A percentile compares a stretch with the other conserved stretches of the same genome.
These are phyloP conservation scores for Scrobipalpa costella DNA, from an alignment of 2,888 invertebrate species.

Conservation along the genomic window DNA sequence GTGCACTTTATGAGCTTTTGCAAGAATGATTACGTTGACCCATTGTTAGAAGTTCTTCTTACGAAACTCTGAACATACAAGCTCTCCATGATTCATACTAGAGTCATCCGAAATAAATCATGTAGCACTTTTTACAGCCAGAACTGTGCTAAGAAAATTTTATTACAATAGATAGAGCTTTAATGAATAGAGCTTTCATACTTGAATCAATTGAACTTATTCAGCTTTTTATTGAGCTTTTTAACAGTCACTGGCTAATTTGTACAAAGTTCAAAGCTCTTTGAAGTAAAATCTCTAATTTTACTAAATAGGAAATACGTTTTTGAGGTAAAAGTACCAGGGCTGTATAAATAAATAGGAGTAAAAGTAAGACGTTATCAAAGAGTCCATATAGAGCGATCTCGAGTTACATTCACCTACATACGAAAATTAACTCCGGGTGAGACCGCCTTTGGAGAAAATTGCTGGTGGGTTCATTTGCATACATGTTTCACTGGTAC, in stretches of 20 bases:
- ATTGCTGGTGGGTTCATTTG: conserved; percentile 23
- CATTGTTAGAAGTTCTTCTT: background rate
- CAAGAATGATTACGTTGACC: background rate
- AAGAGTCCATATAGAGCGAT: conserved; percentile 28
- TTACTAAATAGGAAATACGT: conserved; percentile 6
- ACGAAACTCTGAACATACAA: background rate
- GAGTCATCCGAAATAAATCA: background rate
- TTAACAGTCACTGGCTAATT: conserved; percentile 12
- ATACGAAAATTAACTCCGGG: conserved; percentile 43
- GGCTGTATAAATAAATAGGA: conserved; percentile 43
- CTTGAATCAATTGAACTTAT: background rate
- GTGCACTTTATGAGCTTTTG: background rate
- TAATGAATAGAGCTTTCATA: conserved; percentile 12
- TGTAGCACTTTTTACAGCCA: conserved; percentile 11
- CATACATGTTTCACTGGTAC: conserved; percentile 21
- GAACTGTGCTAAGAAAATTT: background rate
- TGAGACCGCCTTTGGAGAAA: conserved; percentile 18
- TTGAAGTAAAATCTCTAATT: conserved; percentile 8
- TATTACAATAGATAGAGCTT: background rate
- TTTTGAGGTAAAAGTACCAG: conserved; percentile 34
- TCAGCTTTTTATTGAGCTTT: conserved; percentile 3
- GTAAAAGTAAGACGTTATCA: conserved; percentile 43
- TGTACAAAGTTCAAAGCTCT: conserved; percentile 4
- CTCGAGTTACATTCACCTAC: conserved; percentile 33
- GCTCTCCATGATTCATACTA: background rate